Percentiles rank a stretch among this genome's conserved stretches.
phyloP scores from a whole-genome alignment of 2,113 vertebrate genomes.

The Ageneiosus marmoratus region DNA sequence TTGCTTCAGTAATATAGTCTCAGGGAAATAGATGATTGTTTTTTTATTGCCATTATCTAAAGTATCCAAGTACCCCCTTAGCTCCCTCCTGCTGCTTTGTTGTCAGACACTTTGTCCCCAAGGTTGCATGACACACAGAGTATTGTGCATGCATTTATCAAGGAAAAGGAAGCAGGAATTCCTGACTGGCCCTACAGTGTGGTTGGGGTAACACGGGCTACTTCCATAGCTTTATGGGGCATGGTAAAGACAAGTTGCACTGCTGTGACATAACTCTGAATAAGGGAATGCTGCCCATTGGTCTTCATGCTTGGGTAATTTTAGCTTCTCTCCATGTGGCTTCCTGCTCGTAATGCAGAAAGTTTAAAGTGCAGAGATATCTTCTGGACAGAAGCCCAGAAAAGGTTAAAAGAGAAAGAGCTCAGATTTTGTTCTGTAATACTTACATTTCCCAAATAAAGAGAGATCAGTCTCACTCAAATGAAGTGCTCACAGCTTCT shows the following conservation, averaged over 20 bases:
- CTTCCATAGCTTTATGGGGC: slow-evolving; percentile 6
- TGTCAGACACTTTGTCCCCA: not conserved
- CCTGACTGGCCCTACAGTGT: slow-evolving; percentile 7
- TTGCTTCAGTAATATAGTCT: slow-evolving; percentile 2
- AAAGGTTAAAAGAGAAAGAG: slow-evolving; percentile 10
- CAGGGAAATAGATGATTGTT: not conserved
- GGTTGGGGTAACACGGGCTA: slow-evolving; percentile 13
- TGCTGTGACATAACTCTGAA: slow-evolving; percentile 47
- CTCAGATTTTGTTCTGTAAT: not conserved
- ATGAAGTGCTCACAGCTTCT: not conserved
- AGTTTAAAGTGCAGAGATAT: slow-evolving; percentile 39
- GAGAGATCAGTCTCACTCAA: not conserved
- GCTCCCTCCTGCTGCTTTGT: not conserved
- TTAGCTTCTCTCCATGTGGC: slow-evolving; percentile 46
- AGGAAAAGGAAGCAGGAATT: slow-evolving; percentile 23
- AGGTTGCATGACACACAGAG: slow-evolving; percentile 21
- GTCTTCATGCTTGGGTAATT: slow-evolving; percentile 24
- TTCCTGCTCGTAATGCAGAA: slow-evolving; percentile 39
- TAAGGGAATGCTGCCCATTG: slow-evolving; percentile 16
- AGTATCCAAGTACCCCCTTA: not conserved
- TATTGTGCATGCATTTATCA: slow-evolving; percentile 8
- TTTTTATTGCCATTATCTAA: not conserved
- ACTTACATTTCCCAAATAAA: not conserved
- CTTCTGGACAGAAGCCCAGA: slow-evolving; percentile 36
- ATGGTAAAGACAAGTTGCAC: slow-evolving; percentile 11